Conservation (phyloP, 2,888 invertebrate genomes). For the Alviniconcha strummeri region DNA sequence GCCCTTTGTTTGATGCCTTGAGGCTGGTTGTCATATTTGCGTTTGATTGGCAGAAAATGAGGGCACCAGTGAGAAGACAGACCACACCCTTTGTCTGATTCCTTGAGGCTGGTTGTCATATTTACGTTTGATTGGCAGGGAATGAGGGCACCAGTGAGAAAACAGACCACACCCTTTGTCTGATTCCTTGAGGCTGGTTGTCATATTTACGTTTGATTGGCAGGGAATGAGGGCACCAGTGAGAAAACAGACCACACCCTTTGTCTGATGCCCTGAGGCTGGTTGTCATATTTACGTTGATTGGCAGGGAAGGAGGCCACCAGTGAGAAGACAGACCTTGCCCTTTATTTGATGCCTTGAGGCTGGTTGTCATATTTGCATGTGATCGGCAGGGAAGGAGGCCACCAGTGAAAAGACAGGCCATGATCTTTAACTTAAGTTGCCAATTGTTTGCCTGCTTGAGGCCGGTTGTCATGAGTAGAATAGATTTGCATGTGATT, state of each 20-base stretch:
- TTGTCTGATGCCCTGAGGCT: no score
- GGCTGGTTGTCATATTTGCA: no score
- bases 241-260: constrained; percentile 82
- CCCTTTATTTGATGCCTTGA: constrained; percentile 74
- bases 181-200: no score
- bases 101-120: no score
- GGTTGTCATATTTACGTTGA: neutral
- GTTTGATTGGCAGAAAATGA: constrained; percentile 82
- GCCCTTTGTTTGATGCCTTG: constrained; percentile 79
- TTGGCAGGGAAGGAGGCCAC: constrained; percentile 87
- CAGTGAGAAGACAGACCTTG: constrained; percentile 82
- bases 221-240: constrained; percentile 91
- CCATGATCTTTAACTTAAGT: no score
- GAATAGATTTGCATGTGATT: neutral
- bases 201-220: neutral
- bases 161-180: constrained; percentile 83
- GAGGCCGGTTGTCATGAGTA: no score
- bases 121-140: constrained; percentile 75
- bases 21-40: no score
- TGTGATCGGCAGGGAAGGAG: neutral
- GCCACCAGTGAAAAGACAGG: no score
- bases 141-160: constrained; percentile 89
- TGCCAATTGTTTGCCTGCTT: no score
- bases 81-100: constrained; percentile 84
- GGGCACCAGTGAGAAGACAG: constrained; percentile 83